Evolutionary conservation across 2,797 vertebrate genomes (phyloP), one percentile per base, ranked within the genome.

Genomic region (Chiroxiphia lanceolata): DNA sequence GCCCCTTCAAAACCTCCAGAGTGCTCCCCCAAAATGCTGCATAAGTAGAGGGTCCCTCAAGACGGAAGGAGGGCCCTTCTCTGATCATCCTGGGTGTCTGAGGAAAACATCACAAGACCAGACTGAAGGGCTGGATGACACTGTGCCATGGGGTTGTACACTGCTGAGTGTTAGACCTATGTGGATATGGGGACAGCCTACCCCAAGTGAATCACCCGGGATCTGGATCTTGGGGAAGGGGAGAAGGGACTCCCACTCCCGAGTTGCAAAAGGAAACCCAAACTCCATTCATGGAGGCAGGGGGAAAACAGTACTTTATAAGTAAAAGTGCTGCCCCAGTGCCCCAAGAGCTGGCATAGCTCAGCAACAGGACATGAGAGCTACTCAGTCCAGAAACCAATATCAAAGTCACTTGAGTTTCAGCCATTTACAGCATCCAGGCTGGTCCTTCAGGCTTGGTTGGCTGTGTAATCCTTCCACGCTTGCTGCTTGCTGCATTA

Each of bases 391-490:
- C 15, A 59, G 87, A 87, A 64, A 56, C 78, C 68, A 38, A 3
- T 31, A 51, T 15, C 38, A 64, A 53, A 93, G 67, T 50, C 54
- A 42, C 54, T 36, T 15, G n/a, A 87, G 21, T 84, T 92, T 72
- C 77, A 89, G 56, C 34, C 60, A 67, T 63, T 81, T 81, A 51
- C 36, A 75, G 57, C 50, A 76, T 42, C 34, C 75, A 87, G 48
- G 53, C 44, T 87, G 69, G 63, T 78, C 67, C 70, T 89, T 84
- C 87, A 89, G 74, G 38, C 65, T 94, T 76, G 74, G 53, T 2
- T 79, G 70, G 47, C 45, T 21, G 5, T 1, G 1, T 64, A 92
- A 84, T 75, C 87, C 53, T 91, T 90, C 74, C 88, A 81, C 0
- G 0, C 57, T 78, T 2, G 0, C 56, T 67, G 59, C 51, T 67